phyloP scores from a whole-genome alignment of 2,888 invertebrate species.

The Drosophila neonasuta region DNA sequence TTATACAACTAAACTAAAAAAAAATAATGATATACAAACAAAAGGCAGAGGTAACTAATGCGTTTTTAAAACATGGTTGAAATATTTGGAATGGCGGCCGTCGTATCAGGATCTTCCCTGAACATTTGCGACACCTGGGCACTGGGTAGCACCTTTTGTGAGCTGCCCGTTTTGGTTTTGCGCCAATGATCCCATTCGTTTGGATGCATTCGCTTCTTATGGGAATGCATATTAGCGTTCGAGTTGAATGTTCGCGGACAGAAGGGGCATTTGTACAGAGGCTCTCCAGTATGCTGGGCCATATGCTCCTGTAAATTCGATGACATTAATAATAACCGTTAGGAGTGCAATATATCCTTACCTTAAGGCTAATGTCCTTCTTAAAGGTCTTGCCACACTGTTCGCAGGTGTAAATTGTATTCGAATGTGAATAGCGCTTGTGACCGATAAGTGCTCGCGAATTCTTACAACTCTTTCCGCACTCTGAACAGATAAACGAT shows the following conservation, averaged over 20 bases:
- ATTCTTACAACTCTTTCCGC: conserved; percentile 80
- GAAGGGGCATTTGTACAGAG: conserved; percentile 80
- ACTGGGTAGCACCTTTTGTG: conserved; percentile 72
- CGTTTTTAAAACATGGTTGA: conserved; percentile 37
- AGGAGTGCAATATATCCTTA: conserved; percentile 25
- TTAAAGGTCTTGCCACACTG: conserved; percentile 81
- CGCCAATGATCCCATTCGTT: conserved; percentile 80
- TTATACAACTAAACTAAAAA: conserved; percentile 14
- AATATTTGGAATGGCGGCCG: conserved; percentile 63
- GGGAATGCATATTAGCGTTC: conserved; percentile 81
- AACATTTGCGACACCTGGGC: conserved; percentile 73
- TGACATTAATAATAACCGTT: no score
- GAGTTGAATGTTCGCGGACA: conserved; percentile 81
- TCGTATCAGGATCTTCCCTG: conserved; percentile 57
- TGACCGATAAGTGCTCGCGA: conserved; percentile 80
- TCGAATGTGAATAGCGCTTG: conserved; percentile 80
- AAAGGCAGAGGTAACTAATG: conserved; percentile 4
- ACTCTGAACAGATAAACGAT: conserved; percentile 75
- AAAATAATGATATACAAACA: conserved; percentile 33
- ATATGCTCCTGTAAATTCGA: conserved; percentile 77
- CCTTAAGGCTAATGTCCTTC: conserved; percentile 80
- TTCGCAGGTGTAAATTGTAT: conserved; percentile 75
- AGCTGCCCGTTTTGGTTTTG: conserved; percentile 76
- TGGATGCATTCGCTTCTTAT: conserved; percentile 80
- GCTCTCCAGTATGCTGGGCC: conserved; percentile 81